A percentile compares a stretch with the other conserved stretches of the same genome.
phyloP scores from a whole-genome alignment of 2,888 invertebrate genomes.

The Isoperla grammatica region DNA sequence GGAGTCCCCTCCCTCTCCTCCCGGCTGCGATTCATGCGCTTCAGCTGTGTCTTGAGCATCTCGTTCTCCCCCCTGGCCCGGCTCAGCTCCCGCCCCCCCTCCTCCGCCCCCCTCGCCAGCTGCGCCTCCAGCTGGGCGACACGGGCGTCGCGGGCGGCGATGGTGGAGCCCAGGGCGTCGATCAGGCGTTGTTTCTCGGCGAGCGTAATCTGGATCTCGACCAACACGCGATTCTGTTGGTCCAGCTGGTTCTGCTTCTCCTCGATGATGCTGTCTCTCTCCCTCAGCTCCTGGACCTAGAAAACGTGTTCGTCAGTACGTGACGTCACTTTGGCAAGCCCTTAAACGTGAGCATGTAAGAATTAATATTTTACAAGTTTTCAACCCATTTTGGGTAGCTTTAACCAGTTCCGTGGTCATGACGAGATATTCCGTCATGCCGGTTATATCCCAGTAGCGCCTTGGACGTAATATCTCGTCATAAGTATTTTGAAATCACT shows the following conservation, averaged over 20 bases:
- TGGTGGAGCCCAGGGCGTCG: slow-evolving; percentile 43
- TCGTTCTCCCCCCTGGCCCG: neutral
- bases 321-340: too few species aligned
- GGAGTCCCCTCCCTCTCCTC: slow-evolving; percentile 17
- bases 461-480: too few species aligned
- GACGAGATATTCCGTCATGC: too few species aligned
- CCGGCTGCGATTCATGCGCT: slow-evolving; percentile 28
- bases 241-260: slow-evolving; percentile 36
- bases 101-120: neutral
- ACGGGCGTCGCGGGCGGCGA: slow-evolving; percentile 44
- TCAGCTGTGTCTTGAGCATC: slow-evolving; percentile 17
- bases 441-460: too few species aligned
- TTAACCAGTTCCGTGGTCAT: too few species aligned
- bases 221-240: slow-evolving; percentile 36
- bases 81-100: neutral
- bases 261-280: slow-evolving; percentile 34
- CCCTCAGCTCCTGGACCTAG: slow-evolving; percentile 34
- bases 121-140: too few species aligned
- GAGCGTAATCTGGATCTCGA: slow-evolving; percentile 37
- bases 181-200: slow-evolving; percentile 47
- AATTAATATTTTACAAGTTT: too few species aligned
- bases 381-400: too few species aligned
- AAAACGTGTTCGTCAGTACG: too few species aligned
- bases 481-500: too few species aligned
- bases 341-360: too few species aligned